Base-by-base conservation (phyloP, 23 tunicate genomes). In the Pegea sp. region DNA sequence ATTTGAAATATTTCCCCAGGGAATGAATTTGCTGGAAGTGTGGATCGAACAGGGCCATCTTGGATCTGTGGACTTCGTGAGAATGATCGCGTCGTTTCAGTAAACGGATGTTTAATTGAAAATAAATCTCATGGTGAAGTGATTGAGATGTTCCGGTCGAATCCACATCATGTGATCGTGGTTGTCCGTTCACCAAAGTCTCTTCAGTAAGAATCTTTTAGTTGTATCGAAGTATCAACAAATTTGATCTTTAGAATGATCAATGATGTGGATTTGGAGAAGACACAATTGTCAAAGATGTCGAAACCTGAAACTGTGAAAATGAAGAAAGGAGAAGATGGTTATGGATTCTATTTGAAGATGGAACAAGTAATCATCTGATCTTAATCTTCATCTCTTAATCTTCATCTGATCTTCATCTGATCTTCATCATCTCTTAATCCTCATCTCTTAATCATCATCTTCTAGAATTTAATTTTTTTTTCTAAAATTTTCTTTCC, bases 321-420 rank as follows among this genome's bases (percentile, higher is more conserved):
- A 24, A 56, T 84, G 5, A 32, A 30, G 34, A 84, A 63, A 49
- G 60, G 62, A n/a, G 29, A 53, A 4, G 54, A 38, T 20, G 75
- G 71, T 3, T 84, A 62, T 59, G 95, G 95, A 24, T 75, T 73
- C 59, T 84, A 32, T 42, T 44, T 84, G 46, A 84, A 84, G 43
- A 57, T 84, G 71, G 76, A 84, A 21, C 52, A 57, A 65, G 95
- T 84, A 29, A 38, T 38, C 11, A 8, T 8, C 11, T 16, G 16
- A 11, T 38, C 13, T 38, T 8, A 38, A 13, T 6, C 19, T 13
- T n/a, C 22, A 11, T 51, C 19, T 13, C 20, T 7, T 16, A 6
- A 16, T 20, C 19, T 7, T 20, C 7, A 6, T 51, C 8, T 6
- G 8, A 11, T 13, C 8, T 13, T 16, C 19, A 5, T 51, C 7